These are phyloP conservation scores for Piprites chloris DNA, from an alignment of 2,113 vertebrate genomes.

Conservation along the genomic window DNA sequence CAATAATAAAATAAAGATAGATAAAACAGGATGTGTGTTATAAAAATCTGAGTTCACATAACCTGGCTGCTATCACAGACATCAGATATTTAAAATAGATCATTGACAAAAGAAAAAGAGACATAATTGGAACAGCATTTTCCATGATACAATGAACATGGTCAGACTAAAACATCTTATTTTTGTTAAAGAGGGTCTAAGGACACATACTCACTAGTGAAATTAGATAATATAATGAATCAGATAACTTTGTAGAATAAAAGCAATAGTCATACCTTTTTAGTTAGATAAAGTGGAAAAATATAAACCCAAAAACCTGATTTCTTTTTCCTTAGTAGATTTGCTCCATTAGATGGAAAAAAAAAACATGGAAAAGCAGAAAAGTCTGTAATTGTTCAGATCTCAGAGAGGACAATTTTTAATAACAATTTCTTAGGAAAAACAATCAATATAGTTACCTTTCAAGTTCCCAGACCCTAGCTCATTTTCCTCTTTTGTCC, in stretches of 20 bases:
- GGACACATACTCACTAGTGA: background rate
- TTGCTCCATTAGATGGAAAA: background rate
- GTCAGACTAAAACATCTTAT: background rate
- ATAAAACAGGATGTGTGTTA: background rate
- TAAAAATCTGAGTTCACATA: background rate
- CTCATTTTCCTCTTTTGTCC: background rate
- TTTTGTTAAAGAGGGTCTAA: background rate
- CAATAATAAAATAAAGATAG: background rate
- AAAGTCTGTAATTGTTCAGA: background rate
- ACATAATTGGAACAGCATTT: background rate
- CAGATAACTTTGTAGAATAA: background rate
- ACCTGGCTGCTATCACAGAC: background rate
- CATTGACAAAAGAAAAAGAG: background rate
- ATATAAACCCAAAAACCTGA: background rate
- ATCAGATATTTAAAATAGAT: background rate
- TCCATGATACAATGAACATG: background rate
- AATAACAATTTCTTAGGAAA: background rate
- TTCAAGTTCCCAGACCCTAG: background rate
- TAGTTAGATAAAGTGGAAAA: background rate
- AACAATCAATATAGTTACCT: background rate
- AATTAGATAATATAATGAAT: background rate
- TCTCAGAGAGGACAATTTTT: background rate
- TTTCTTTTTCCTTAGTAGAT: background rate
- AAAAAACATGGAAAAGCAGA: background rate
- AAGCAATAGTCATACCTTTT: background rate